A percentile compares a stretch with the other conserved stretches of the same genome.
These are phyloP conservation scores for Pheosia gnoma DNA, from an alignment of 2,888 invertebrate species.

Conservation along the genomic window DNA sequence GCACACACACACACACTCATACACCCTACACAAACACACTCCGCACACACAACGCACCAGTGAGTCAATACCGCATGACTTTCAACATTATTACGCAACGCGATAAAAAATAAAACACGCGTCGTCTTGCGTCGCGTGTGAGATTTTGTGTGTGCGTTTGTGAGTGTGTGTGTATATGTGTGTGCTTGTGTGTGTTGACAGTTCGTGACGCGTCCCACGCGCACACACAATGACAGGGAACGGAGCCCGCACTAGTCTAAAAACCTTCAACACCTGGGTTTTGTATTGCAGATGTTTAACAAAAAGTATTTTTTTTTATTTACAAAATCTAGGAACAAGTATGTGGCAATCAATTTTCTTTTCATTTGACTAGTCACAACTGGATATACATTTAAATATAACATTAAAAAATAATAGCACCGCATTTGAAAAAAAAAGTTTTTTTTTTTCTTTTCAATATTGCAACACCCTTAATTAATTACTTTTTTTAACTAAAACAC, in stretches of 20 bases:
- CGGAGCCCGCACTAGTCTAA: background rate
- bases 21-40: too few species aligned
- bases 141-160: background rate
- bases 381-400: conserved; percentile 17
- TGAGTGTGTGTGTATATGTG: too few species aligned
- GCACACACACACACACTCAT: too few species aligned
- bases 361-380: conserved; percentile 32
- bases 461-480: conserved; percentile 50
- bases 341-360: conserved; percentile 24
- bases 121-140: background rate
- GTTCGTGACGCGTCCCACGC: background rate
- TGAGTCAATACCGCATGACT: too few species aligned
- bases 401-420: conserved; percentile 39
- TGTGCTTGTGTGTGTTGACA: background rate
- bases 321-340: conserved; percentile 33
- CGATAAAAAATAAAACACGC: background rate
- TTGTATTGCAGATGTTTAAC: background rate
- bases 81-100: too few species aligned
- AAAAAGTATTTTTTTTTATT: background rate
- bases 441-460: conserved; percentile 42
- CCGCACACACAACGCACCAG: too few species aligned
- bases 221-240: background rate
- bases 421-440: conserved; percentile 36
- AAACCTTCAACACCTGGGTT: too few species aligned
- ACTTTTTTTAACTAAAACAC: conserved; percentile 33